Conservation (phyloP, 2,113 vertebrate species). For the Bostrychus sinensis region DNA sequence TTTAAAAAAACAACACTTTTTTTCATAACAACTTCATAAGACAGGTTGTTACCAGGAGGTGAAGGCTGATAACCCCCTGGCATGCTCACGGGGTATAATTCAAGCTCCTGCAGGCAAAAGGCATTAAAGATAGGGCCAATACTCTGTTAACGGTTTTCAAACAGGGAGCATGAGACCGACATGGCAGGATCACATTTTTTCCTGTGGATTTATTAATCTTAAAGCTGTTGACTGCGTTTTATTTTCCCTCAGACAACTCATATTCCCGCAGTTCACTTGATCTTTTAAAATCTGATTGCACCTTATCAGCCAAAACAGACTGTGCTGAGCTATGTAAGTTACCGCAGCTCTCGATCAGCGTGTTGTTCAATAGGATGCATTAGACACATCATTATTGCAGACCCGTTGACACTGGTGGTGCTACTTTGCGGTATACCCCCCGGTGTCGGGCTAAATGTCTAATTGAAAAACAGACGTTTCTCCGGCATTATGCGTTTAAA, state of each 20-base stretch:
- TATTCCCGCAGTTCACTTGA: slow-evolving; percentile 62
- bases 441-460: slow-evolving; percentile 60
- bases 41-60: slow-evolving; percentile 61
- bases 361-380: slow-evolving; percentile 65
- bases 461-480: slow-evolving; percentile 72
- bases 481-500: slow-evolving; percentile 59
- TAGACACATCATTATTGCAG: slow-evolving; percentile 68
- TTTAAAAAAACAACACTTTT: slow-evolving; percentile 23
- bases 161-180: slow-evolving; percentile 42
- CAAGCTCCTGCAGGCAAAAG: slow-evolving; percentile 58
- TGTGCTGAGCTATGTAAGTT: slow-evolving; percentile 57
- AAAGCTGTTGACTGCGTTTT: slow-evolving; percentile 59
- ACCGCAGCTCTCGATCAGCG: slow-evolving; percentile 60
- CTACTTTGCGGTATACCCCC: slow-evolving; percentile 62
- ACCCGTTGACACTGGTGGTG: slow-evolving; percentile 37
- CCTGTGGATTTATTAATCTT: slow-evolving; percentile 63
- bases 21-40: slow-evolving; percentile 66
- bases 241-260: slow-evolving; percentile 61
- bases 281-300: slow-evolving; percentile 68
- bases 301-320: slow-evolving; percentile 75
- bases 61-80: slow-evolving; percentile 73
- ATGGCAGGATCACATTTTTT: slow-evolving; percentile 51
- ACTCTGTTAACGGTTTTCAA: slow-evolving; percentile 44
- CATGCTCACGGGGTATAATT: slow-evolving; percentile 64
- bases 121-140: slow-evolving; percentile 35